Evolutionary conservation across 1,140 invertebrate species (phyloP).

Genomic region (Plectus sambesii): DNA sequence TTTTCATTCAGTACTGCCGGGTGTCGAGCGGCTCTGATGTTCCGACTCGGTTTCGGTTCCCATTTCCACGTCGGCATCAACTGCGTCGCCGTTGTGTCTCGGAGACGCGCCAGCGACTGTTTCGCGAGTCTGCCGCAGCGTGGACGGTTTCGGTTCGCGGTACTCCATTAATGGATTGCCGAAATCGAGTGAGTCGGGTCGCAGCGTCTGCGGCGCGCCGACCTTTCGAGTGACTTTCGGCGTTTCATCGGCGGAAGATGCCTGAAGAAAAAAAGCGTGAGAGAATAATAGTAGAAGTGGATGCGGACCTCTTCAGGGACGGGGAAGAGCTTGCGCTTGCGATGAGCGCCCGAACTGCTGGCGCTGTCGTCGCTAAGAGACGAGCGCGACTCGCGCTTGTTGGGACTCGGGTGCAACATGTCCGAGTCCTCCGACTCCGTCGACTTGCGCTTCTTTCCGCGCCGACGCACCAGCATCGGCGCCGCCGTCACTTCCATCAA

Average conservation of each 20-base stretch:
- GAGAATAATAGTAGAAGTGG: too few species aligned
- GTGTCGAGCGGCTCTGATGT: too few species aligned
- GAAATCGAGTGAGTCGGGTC: slow-evolving; percentile 22
- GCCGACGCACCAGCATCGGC: slow-evolving; percentile 38
- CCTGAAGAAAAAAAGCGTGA: too few species aligned
- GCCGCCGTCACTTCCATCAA: slow-evolving; percentile 52
- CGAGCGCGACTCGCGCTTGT: slow-evolving; percentile 15
- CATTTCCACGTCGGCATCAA: not conserved
- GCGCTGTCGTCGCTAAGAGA: too few species aligned
- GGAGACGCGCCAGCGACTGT: not conserved
- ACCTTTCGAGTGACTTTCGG: too few species aligned
- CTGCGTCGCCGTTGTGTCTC: not conserved
- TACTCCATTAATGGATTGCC: slow-evolving; percentile 34
- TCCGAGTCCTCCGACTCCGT: slow-evolving; percentile 18
- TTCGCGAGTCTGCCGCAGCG: slow-evolving; percentile 35
- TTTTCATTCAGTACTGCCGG: too few species aligned
- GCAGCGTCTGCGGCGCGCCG: too few species aligned
- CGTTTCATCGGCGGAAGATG: too few species aligned
- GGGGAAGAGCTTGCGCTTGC: too few species aligned
- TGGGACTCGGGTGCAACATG: slow-evolving; percentile 16
- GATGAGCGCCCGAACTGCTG: too few species aligned
- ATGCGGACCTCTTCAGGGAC: too few species aligned
- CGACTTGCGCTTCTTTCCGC: slow-evolving; percentile 34
- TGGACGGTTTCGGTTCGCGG: slow-evolving; percentile 34
- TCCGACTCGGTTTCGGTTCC: too few species aligned